Evolutionary conservation across 2,888 invertebrate species (phyloP), one percentile per base, ranked within the genome.

Genomic region (Micoletzkya japonica): DNA sequence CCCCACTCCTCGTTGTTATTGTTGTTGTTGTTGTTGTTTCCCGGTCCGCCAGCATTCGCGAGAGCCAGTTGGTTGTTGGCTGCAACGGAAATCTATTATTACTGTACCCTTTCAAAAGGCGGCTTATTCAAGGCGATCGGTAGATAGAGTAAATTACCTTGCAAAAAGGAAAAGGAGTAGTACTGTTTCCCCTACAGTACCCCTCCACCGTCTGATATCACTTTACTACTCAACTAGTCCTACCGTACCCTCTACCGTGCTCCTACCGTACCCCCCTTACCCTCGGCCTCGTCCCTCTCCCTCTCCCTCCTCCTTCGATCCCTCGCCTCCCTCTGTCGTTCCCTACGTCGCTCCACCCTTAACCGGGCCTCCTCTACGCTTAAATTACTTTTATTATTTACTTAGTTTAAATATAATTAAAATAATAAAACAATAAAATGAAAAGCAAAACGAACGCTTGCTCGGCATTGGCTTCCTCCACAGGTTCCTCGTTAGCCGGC

Each of bases 1-100:
- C 44, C 64, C 64, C 64, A 66, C 2, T 72, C 76, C 37, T 74
- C 80, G 6, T 69, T 75, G 14, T 54, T 76, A 32, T 57, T 72
- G 59, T 72, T 72, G 24, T 66, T 73, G 30, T 50, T 72, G 1
- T 36, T 54, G n/a, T 14, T 37, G 10, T 28, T 44, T 10, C 7
- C 32, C 2, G 26, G 50, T 2, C 37, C 54, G 7, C 17, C 37
- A 1, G 63, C 34, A 34, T 34, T 34, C 24, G 63, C 63, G 39
- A 44, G 39, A 60, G 20, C 39, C 14, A 26, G 68, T 36, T 60
- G 73, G 72, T 57, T 58, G 61, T 61, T 26, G 20, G 24, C 61
- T 14, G 50, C 64, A 7, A 26, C 57, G 39, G 61, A 50, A 36
- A 3, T 6, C 24, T 24, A 52, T 52, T 52, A n/a, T 14, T 52